Conservation (phyloP, 2,113 vertebrate genomes). For the Aix galericulata region DNA sequence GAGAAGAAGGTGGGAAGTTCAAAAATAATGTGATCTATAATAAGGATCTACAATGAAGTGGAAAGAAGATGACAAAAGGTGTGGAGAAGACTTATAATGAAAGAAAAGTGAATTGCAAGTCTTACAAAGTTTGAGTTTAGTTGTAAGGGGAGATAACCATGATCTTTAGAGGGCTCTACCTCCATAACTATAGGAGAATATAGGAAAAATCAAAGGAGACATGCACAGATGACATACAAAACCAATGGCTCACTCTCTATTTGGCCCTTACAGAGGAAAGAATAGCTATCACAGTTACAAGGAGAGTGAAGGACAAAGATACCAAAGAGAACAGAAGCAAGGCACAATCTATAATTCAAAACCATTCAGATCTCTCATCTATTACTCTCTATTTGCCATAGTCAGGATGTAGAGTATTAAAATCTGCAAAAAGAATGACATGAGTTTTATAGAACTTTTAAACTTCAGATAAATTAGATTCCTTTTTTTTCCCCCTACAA, state of each 20-base stretch:
- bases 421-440: background rate
- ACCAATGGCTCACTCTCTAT: background rate
- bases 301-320: background rate
- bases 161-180: background rate
- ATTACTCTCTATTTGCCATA: background rate
- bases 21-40: background rate
- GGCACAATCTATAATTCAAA: constrained; percentile 31
- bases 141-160: background rate
- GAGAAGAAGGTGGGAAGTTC: background rate
- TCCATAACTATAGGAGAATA: background rate
- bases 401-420: background rate
- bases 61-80: background rate
- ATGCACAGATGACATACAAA: background rate
- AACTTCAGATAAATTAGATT: background rate
- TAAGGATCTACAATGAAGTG: background rate
- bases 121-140: background rate
- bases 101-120: background rate
- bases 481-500: background rate
- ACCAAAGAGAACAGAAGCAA: constrained; percentile 6
- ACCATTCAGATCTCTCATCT: constrained; percentile 8
- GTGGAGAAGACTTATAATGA: background rate
- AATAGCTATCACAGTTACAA: background rate
- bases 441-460: constrained; percentile 1
- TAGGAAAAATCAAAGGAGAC: background rate
- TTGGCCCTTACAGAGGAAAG: background rate